Evolutionary conservation across 2,888 invertebrate species (phyloP).

Genomic region (Cylloceria caligata): DNA sequence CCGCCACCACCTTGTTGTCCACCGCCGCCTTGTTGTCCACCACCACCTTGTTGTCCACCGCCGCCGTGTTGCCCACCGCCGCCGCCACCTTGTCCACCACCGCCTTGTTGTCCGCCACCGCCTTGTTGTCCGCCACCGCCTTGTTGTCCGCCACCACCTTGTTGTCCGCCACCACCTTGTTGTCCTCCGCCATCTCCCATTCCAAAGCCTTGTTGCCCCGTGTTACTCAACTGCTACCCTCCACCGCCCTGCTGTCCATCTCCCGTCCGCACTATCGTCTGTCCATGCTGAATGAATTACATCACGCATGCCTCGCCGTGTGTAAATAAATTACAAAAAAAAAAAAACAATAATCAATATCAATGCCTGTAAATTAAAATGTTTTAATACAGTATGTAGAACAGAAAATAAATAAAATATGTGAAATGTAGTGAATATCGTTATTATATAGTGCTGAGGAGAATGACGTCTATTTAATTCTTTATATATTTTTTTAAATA

Average conservation of each 20-base stretch:
- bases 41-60: constrained; percentile 42
- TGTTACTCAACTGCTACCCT: constrained; percentile 78
- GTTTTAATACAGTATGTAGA: not conserved
- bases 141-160: constrained; percentile 71
- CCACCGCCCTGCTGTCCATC: constrained; percentile 71
- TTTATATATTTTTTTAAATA: too few relatives aligned
- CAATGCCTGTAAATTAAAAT: constrained; percentile 4
- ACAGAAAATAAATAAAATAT: not conserved
- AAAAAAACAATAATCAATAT: constrained; percentile 2
- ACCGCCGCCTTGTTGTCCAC: constrained; percentile 47
- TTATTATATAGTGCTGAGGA: not conserved
- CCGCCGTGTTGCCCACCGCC: constrained; percentile 48
- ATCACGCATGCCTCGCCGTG: not conserved
- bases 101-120: constrained; percentile 39
- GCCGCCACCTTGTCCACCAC: constrained; percentile 48
- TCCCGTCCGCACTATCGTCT: constrained; percentile 47
- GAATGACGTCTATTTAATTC: too few relatives aligned
- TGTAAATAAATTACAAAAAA: constrained; percentile 2
- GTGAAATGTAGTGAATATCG: not conserved
- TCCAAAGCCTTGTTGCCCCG: constrained; percentile 60
- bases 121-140: constrained; percentile 67
- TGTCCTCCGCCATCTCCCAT: constrained; percentile 56
- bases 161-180: constrained; percentile 81
- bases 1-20: constrained; percentile 79
- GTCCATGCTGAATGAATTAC: constrained; percentile 48